A percentile compares a stretch with the other conserved stretches of the same genome.
These are phyloP conservation scores for Pectinophora gossypiella DNA, from an alignment of 1,140 invertebrate species.

Conservation along the genomic window DNA sequence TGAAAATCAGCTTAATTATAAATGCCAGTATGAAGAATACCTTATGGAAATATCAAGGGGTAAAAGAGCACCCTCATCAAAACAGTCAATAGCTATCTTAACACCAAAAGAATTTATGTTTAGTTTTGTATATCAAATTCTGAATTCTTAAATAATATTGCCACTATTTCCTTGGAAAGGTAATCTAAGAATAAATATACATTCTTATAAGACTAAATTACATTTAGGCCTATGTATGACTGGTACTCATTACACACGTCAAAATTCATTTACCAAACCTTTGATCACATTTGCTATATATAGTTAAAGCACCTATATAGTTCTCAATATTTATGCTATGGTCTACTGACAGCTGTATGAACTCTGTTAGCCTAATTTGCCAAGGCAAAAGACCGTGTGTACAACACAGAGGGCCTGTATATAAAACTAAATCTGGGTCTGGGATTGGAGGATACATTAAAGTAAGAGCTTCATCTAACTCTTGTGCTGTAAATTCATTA, in stretches of 20 bases:
- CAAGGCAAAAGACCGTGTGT: conserved; percentile 81
- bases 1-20: too few relatives aligned
- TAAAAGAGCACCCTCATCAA: too few relatives aligned
- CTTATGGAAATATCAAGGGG: too few relatives aligned
- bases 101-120: too few relatives aligned
- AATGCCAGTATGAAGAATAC: too few relatives aligned
- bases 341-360: conserved; percentile 77
- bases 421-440: conserved; percentile 81
- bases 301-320: conserved; percentile 76
- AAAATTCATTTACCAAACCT: conserved; percentile 79
- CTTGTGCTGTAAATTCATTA: conserved; percentile 49
- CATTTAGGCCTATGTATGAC: conserved; percentile 32
- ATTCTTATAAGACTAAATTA: conserved; percentile 13
- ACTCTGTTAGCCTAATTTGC: conserved; percentile 83
- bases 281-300: conserved; percentile 80
- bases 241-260: conserved; percentile 7
- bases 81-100: too few relatives aligned
- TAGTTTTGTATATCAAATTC: too few relatives aligned
- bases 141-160: too few relatives aligned
- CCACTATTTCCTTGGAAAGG: too few relatives aligned
- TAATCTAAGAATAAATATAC: too few relatives aligned
- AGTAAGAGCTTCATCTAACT: conserved; percentile 71
- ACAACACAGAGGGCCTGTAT: conserved; percentile 76
- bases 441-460: conserved; percentile 73
- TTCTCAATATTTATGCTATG: conserved; percentile 72